phyloP scores from a whole-genome alignment of 2,797 vertebrate species.

The Chelidonichthys spinosus region DNA sequence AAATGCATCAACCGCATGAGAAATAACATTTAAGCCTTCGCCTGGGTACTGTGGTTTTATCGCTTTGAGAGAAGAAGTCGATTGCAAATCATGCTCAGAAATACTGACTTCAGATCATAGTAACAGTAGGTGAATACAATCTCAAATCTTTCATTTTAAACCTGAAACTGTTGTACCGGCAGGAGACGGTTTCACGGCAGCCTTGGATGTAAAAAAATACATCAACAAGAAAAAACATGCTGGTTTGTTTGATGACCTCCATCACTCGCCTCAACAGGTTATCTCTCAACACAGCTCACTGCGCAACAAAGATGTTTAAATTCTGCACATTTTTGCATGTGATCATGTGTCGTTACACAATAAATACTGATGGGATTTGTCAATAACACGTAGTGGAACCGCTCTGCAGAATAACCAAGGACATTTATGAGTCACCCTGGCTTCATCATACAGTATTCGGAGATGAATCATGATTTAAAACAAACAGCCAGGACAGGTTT shows the following conservation, averaged over 20 bases:
- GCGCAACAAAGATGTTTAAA: slow-evolving; percentile 15
- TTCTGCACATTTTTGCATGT: slow-evolving; percentile 24
- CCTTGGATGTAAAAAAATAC: slow-evolving; percentile 12
- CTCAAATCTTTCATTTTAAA: slow-evolving; percentile 11
- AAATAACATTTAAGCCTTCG: neutral
- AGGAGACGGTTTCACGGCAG: neutral
- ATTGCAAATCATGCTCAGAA: neutral
- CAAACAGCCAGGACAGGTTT: neutral
- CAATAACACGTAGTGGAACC: slow-evolving; percentile 3
- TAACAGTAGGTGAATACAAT: neutral
- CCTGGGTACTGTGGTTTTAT: neutral
- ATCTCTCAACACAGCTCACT: slow-evolving; percentile 19
- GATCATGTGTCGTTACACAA: slow-evolving; percentile 42
- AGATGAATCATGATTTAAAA: slow-evolving; percentile 51
- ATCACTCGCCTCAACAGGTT: slow-evolving; percentile 55
- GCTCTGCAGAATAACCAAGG: slow-evolving; percentile 63
- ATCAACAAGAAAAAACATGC: slow-evolving; percentile 39
- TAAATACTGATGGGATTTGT: slow-evolving; percentile 45
- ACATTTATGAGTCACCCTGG: slow-evolving; percentile 70
- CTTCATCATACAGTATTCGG: slow-evolving; percentile 42
- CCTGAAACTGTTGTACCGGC: neutral
- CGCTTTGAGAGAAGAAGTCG: neutral
- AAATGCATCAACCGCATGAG: neutral
- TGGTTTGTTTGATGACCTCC: neutral
- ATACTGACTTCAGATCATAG: neutral